Percentiles rank a stretch among this genome's conserved stretches.
phyloP scores from a whole-genome alignment of 92 coral and sea anemone genomes.

The Porites evermanni region DNA sequence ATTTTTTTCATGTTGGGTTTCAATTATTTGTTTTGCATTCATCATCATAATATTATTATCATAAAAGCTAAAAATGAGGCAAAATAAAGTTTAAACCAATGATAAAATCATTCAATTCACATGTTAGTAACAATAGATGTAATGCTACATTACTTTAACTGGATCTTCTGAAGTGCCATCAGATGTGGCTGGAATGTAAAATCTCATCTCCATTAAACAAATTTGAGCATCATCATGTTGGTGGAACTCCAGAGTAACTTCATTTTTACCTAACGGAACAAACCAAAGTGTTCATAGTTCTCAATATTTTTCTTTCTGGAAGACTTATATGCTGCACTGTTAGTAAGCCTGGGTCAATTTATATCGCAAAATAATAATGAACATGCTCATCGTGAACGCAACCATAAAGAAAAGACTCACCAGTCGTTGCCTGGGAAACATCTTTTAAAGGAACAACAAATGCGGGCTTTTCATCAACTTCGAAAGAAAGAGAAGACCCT shows the following conservation, averaged over 20 bases:
- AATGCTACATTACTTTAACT: constrained; percentile 70
- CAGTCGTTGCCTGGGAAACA: constrained; percentile 98
- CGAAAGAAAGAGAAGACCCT: constrained; percentile 93
- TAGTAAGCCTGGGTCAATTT: too few species aligned
- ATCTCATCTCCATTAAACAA: constrained; percentile 98
- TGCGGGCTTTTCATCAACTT: constrained; percentile 98
- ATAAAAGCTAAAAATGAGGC: too few species aligned
- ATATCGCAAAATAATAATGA: too few species aligned
- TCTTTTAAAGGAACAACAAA: constrained; percentile 97
- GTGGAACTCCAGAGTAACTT: constrained; percentile 98
- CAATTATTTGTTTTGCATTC: too few species aligned
- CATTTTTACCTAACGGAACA: constrained; percentile 85
- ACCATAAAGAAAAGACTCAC: constrained; percentile 6
- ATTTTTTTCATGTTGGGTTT: too few species aligned
- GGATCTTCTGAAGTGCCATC: constrained; percentile 89
- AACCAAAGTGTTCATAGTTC: neutral
- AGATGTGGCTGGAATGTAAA: constrained; percentile 89
- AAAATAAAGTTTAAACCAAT: too few species aligned
- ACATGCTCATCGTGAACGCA: too few species aligned
- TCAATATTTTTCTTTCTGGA: too few species aligned
- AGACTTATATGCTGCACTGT: too few species aligned
- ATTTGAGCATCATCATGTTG: constrained; percentile 99
- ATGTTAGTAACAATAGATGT: neutral
- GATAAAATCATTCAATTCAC: too few species aligned
- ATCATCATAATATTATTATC: too few species aligned